Evolutionary conservation across 2,888 invertebrate genomes (phyloP).

Genomic region (Thecocarcelia acutangulata): DNA sequence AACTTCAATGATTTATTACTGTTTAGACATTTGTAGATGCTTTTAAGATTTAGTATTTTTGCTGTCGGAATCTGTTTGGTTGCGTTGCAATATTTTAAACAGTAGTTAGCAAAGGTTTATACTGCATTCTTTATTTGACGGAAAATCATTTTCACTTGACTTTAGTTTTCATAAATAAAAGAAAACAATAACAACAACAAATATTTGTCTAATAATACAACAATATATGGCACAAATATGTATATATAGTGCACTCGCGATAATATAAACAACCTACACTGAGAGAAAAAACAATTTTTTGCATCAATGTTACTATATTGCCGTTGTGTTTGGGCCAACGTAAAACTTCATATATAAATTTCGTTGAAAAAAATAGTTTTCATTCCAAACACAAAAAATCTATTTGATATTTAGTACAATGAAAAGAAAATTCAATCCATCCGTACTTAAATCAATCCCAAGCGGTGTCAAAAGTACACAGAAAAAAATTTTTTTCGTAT

Average conservation of each 20-base stretch:
- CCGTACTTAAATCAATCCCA: no score
- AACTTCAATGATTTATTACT: slow-evolving; percentile 66
- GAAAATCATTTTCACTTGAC: slow-evolving; percentile 7
- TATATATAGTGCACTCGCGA: no score
- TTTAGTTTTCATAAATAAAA: neutral
- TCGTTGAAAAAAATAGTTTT: no score
- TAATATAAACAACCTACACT: neutral
- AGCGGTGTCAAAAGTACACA: no score
- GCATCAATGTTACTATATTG: no score
- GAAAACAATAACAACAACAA: neutral
- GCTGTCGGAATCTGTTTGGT: slow-evolving; percentile 11
- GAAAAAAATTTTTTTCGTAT: no score
- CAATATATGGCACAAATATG: neutral
- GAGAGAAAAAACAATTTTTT: no score
- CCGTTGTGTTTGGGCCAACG: no score
- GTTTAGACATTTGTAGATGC: slow-evolving; percentile 43
- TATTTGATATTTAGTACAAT: no score
- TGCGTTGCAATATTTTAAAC: slow-evolving; percentile 11
- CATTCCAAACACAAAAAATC: no score
- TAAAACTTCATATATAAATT: no score
- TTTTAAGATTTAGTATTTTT: slow-evolving; percentile 7
- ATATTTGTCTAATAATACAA: slow-evolving; percentile 11
- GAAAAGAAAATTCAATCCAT: no score
- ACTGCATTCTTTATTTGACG: neutral
- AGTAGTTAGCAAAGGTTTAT: slow-evolving; percentile 20